phyloP scores from a whole-genome alignment of 2,797 vertebrate genomes.

The Peromyscus aztecus region DNA sequence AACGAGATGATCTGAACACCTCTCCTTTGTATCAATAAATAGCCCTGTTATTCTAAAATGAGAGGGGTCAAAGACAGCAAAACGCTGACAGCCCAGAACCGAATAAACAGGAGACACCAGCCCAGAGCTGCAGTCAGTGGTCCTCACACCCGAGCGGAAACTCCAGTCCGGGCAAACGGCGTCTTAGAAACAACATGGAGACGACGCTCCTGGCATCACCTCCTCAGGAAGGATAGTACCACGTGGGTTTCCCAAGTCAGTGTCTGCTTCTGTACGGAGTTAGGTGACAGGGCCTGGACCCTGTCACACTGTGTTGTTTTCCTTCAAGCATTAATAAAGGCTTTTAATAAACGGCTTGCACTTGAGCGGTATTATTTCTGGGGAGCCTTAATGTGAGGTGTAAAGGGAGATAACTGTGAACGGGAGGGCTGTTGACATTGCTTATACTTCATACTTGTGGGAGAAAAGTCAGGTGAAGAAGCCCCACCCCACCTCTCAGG shows the following conservation, averaged over 20 bases:
- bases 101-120: constrained; percentile 74
- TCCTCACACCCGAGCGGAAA: constrained; percentile 54
- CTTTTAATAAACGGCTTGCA: constrained; percentile 78
- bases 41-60: constrained; percentile 78
- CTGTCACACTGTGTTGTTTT: constrained; percentile 80
- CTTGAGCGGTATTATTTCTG: accelerated
- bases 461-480: not conserved
- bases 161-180: not conserved
- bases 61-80: constrained; percentile 74
- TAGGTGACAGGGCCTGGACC: constrained; percentile 81
- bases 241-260: constrained; percentile 76
- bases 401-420: not conserved
- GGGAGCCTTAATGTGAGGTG: not conserved
- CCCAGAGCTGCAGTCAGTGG: constrained; percentile 67
- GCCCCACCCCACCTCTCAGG: not conserved
- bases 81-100: constrained; percentile 78
- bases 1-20: constrained; percentile 82
- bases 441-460: not conserved
- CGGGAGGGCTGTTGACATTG: not conserved
- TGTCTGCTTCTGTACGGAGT: constrained; percentile 62
- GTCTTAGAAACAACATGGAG: not conserved
- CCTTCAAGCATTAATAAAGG: constrained; percentile 85
- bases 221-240: constrained; percentile 82
- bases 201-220: constrained; percentile 76
- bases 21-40: constrained; percentile 75